A percentile compares a stretch with the other conserved stretches of the same genome.
Conservation (phyloP, 2,797 vertebrate genomes). For the Tachyglossus aculeatus region DNA sequence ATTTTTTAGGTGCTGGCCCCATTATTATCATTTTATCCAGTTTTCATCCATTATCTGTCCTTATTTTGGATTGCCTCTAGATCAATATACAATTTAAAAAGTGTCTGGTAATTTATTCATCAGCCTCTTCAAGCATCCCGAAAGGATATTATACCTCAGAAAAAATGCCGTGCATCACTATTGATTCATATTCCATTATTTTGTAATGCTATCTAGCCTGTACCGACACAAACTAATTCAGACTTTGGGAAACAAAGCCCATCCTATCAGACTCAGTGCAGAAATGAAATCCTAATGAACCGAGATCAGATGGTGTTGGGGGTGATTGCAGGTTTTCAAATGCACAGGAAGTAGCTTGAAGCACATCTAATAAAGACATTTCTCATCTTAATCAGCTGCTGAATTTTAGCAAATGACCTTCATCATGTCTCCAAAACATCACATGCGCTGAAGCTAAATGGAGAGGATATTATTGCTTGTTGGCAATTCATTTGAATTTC, state of each 20-base stretch:
- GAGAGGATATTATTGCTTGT: background rate
- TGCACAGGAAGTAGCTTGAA: constrained; percentile 19
- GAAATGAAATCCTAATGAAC: constrained; percentile 52
- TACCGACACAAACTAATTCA: constrained; percentile 57
- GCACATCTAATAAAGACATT: constrained; percentile 46
- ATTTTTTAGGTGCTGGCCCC: background rate
- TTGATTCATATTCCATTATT: constrained; percentile 56
- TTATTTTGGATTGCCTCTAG: constrained; percentile 12
- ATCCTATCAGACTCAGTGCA: constrained; percentile 7
- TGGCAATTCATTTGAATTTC: constrained; percentile 27
- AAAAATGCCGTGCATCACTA: constrained; percentile 42
- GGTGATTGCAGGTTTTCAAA: constrained; percentile 44
- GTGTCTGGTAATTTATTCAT: constrained; percentile 63
- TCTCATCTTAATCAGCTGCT: constrained; percentile 29
- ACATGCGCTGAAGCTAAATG: constrained; percentile 28
- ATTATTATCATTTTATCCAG: background rate
- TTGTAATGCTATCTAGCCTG: constrained; percentile 51
- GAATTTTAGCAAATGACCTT: constrained; percentile 50
- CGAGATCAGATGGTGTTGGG: constrained; percentile 42
- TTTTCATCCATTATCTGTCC: constrained; percentile 32
- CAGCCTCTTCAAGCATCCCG: constrained; percentile 45
- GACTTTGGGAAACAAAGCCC: constrained; percentile 35
- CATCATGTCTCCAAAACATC: constrained; percentile 35
- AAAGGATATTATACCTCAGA: constrained; percentile 36
- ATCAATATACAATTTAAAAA: constrained; percentile 69